These are phyloP conservation scores for Crematogaster levior DNA, from an alignment of 2,888 invertebrate species.

Conservation along the genomic window DNA sequence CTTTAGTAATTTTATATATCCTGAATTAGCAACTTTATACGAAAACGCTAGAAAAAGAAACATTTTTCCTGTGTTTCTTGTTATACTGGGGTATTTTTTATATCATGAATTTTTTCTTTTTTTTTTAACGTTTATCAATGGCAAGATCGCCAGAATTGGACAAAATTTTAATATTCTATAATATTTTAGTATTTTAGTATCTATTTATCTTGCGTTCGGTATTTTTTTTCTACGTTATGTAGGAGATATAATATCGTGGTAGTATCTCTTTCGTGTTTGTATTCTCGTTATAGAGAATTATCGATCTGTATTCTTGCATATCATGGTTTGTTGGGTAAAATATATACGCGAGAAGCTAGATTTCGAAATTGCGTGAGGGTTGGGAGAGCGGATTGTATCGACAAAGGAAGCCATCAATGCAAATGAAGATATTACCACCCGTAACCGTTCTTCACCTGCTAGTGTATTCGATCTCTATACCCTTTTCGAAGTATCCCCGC, in stretches of 20 bases:
- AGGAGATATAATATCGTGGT: neutral
- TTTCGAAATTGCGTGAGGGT: slow-evolving; percentile 38
- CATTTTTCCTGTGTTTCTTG: neutral
- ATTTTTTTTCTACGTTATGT: neutral
- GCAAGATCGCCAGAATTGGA: neutral
- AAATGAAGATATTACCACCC: slow-evolving; percentile 75
- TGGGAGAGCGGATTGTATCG: slow-evolving; percentile 62
- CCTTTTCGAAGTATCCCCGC: slow-evolving; percentile 19
- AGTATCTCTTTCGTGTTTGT: slow-evolving; percentile 16
- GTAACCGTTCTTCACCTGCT: slow-evolving; percentile 48
- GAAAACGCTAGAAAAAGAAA: neutral
- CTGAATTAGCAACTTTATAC: too few species aligned
- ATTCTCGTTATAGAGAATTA: slow-evolving; percentile 31
- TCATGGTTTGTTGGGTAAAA: neutral
- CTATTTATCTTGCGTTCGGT: slow-evolving; percentile 15
- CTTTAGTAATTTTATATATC: neutral
- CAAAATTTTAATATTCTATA: slow-evolving; percentile 31
- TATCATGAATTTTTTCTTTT: neutral
- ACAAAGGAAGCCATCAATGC: slow-evolving; percentile 70
- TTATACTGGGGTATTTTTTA: neutral
- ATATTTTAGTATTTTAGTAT: too few species aligned
- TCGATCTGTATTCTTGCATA: neutral
- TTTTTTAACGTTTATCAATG: slow-evolving; percentile 17
- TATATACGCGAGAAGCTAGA: slow-evolving; percentile 32
- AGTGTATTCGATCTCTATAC: slow-evolving; percentile 57